Evolutionary conservation across 1,140 invertebrate species (phyloP).

Genomic region (Drosophila navojoa): DNA sequence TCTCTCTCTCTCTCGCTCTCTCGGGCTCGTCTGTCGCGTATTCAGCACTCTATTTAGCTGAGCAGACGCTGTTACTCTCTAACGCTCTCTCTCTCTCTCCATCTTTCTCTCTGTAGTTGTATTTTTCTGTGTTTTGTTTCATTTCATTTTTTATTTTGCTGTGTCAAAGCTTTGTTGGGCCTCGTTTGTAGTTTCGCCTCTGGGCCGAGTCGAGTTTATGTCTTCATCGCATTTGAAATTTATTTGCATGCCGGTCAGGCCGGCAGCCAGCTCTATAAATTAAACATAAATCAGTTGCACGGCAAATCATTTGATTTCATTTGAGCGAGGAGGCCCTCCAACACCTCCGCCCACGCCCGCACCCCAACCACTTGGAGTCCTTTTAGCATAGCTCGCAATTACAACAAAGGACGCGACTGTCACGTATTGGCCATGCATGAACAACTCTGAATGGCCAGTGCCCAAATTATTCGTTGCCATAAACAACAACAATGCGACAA

Average conservation of each 20-base stretch:
- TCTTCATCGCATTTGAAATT: slow-evolving; percentile 72
- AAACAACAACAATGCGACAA: slow-evolving; percentile 55
- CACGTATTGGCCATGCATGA: slow-evolving; percentile 54
- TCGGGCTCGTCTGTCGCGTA: slow-evolving; percentile 16
- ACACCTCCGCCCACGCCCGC: neutral
- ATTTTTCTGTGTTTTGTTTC: neutral
- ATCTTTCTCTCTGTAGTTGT: slow-evolving; percentile 10
- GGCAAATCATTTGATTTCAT: slow-evolving; percentile 80
- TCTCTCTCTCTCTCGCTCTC: neutral
- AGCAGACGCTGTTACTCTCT: neutral
- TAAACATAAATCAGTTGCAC: slow-evolving; percentile 78
- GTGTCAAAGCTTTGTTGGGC: slow-evolving; percentile 18
- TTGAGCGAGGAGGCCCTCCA: slow-evolving; percentile 47
- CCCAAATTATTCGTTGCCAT: slow-evolving; percentile 48
- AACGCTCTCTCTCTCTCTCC: too few species aligned
- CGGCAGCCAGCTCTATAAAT: slow-evolving; percentile 73
- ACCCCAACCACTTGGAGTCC: neutral
- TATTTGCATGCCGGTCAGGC: slow-evolving; percentile 80
- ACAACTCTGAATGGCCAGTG: slow-evolving; percentile 28
- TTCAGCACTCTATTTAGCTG: slow-evolving; percentile 42
- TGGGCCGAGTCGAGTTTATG: slow-evolving; percentile 65
- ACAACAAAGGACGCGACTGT: slow-evolving; percentile 50
- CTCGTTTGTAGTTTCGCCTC: slow-evolving; percentile 31
- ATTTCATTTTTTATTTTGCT: neutral
- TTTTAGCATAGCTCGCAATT: slow-evolving; percentile 24